These are phyloP conservation scores for Agriopis aurantiaria DNA, from an alignment of 2,888 invertebrate genomes.

Conservation along the genomic window DNA sequence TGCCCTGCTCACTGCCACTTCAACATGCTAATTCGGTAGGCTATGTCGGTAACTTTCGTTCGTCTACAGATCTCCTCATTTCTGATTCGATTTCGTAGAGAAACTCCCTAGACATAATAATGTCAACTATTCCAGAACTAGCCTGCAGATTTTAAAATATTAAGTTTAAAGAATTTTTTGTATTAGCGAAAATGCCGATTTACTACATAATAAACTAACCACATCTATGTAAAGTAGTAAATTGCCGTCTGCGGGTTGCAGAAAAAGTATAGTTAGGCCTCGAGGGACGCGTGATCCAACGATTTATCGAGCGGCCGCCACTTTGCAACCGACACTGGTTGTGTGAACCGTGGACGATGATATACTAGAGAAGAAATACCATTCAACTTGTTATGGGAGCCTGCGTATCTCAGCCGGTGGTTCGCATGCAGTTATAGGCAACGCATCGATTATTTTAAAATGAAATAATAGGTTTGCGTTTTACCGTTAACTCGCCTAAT, in stretches of 20 bases:
- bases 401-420: neutral
- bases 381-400: neutral
- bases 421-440: neutral
- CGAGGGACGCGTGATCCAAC: constrained; percentile 64
- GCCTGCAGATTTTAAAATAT: too few relatives aligned
- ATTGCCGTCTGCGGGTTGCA: constrained; percentile 66
- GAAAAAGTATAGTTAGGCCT: constrained; percentile 69
- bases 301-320: constrained; percentile 58
- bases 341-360: neutral
- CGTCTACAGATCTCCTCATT: too few relatives aligned
- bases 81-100: too few relatives aligned
- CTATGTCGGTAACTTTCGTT: too few relatives aligned
- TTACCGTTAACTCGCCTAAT: too few relatives aligned
- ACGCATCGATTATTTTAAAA: too few relatives aligned
- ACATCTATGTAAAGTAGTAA: constrained; percentile 55
- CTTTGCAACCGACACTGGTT: constrained; percentile 27
- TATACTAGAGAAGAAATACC: constrained; percentile 4
- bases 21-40: too few relatives aligned
- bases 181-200: neutral
- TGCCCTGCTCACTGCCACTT: too few relatives aligned
- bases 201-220: constrained; percentile 25
- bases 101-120: too few relatives aligned
- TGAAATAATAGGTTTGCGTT: too few relatives aligned
- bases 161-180: too few relatives aligned
- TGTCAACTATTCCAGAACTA: too few relatives aligned